Percentiles rank a stretch among this genome's conserved stretches.
These are phyloP conservation scores for Trypoxylus dichotomus DNA, from an alignment of 1,140 invertebrate species.

Conservation along the genomic window DNA sequence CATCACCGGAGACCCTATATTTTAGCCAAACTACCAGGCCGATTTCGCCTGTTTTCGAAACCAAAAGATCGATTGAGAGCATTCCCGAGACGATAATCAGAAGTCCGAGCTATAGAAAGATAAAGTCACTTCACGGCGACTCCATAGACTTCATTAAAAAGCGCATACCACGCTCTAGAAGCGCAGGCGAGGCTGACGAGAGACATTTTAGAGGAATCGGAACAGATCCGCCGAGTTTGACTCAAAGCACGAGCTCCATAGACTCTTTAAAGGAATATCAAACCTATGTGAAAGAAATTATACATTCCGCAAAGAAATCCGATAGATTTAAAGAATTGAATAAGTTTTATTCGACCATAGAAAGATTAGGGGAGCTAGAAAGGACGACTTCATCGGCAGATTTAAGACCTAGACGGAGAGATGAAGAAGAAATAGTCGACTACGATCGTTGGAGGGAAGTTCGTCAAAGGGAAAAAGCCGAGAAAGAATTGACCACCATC, in stretches of 20 bases:
- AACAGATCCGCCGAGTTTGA: neutral
- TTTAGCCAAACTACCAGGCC: slow-evolving; percentile 25
- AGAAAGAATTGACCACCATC: slow-evolving; percentile 77
- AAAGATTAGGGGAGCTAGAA: slow-evolving; percentile 82
- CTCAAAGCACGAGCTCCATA: slow-evolving; percentile 36
- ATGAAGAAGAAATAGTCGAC: slow-evolving; percentile 80
- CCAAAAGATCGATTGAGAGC: slow-evolving; percentile 32
- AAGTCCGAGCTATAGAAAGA: neutral
- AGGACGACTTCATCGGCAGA: slow-evolving; percentile 71
- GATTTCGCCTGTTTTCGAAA: slow-evolving; percentile 49
- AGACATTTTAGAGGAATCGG: neutral
- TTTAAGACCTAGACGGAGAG: slow-evolving; percentile 67
- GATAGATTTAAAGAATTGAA: slow-evolving; percentile 83
- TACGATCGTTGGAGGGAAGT: slow-evolving; percentile 85
- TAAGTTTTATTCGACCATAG: slow-evolving; percentile 83
- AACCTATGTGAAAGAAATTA: slow-evolving; percentile 70
- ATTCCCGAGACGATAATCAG: neutral
- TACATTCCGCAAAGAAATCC: slow-evolving; percentile 73
- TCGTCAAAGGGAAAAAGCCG: slow-evolving; percentile 75
- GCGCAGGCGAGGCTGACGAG: slow-evolving; percentile 59
- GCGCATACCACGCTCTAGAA: slow-evolving; percentile 57
- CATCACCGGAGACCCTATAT: slow-evolving; percentile 6
- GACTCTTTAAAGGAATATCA: slow-evolving; percentile 61
- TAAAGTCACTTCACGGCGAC: neutral
- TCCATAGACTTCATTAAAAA: slow-evolving; percentile 23